These are phyloP conservation scores for Arrhamphus sclerolepis DNA, from an alignment of 2,797 vertebrate genomes.

Conservation along the genomic window DNA sequence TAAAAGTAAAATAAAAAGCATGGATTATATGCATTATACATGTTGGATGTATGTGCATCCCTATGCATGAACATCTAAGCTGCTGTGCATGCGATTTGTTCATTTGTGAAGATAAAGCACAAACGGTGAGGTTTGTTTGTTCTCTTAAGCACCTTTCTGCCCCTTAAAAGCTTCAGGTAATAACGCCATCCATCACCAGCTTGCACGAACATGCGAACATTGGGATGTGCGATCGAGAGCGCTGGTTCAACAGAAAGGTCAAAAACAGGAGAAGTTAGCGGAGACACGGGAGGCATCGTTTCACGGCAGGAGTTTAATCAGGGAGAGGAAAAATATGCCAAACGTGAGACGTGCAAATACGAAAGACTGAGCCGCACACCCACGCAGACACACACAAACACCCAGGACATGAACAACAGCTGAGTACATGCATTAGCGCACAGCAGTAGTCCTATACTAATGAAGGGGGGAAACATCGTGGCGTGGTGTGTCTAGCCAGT, in stretches of 20 bases:
- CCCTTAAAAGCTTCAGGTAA: conserved; percentile 77
- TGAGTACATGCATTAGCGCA: conserved; percentile 67
- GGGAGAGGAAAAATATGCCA: conserved; percentile 42
- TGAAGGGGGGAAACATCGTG: conserved; percentile 67
- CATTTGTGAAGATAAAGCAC: conserved; percentile 72
- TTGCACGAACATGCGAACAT: conserved; percentile 22
- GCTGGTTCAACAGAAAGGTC: conserved; percentile 63
- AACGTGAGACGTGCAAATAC: conserved; percentile 5
- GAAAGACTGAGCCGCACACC: conserved; percentile 41
- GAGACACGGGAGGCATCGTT: conserved; percentile 58
- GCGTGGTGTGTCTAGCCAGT: conserved; percentile 62
- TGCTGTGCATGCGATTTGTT: conserved; percentile 18
- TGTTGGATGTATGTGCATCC: conserved; percentile 7
- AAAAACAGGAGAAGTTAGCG: conserved; percentile 52
- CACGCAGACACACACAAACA: no score
- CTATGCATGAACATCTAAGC: conserved; percentile 1
- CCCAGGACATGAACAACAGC: conserved; percentile 60
- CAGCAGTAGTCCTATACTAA: conserved; percentile 67
- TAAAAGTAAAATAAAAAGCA: conserved; percentile 8
- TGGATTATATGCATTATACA: no score
- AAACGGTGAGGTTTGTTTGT: conserved; percentile 74
- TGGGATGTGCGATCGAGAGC: conserved; percentile 12
- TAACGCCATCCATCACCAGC: conserved; percentile 76
- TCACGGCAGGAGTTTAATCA: conserved; percentile 66
- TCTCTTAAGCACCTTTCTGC: conserved; percentile 75